A percentile compares a stretch with the other conserved stretches of the same genome.
Conservation (phyloP, 2,888 invertebrate genomes). For the Aporophyla lueneburgensis region DNA sequence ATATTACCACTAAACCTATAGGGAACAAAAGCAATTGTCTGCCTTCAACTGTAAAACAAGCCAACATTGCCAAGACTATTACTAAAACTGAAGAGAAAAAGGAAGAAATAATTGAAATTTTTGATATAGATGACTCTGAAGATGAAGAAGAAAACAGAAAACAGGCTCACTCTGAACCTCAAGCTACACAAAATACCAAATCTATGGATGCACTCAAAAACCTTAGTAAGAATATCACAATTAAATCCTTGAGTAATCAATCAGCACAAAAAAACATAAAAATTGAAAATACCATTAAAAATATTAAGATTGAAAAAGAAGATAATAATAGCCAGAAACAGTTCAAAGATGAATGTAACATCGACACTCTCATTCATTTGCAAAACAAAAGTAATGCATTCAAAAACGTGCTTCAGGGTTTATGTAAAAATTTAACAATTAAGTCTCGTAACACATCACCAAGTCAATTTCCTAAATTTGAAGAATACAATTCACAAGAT, state of each 20-base stretch:
- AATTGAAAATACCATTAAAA: constrained; percentile 41
- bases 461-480: constrained; percentile 62
- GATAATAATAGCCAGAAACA: constrained; percentile 53
- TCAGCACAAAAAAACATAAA: constrained; percentile 42
- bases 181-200: constrained; percentile 51
- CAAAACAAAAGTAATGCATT: constrained; percentile 65
- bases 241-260: constrained; percentile 74
- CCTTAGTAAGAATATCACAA: constrained; percentile 78
- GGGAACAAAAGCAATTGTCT: constrained; percentile 35
- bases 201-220: constrained; percentile 73
- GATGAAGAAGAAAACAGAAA: constrained; percentile 73
- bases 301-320: constrained; percentile 56
- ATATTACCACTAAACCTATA: constrained; percentile 62
- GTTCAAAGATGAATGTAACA: constrained; percentile 57
- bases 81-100: constrained; percentile 66
- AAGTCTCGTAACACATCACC: constrained; percentile 80
- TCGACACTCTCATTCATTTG: constrained; percentile 44
- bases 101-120: constrained; percentile 83
- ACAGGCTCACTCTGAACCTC: constrained; percentile 29
- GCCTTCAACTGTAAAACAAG: constrained; percentile 49
- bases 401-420: constrained; percentile 79
- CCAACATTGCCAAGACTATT: constrained; percentile 66
- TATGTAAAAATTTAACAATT: constrained; percentile 82
- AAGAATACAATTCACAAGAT: constrained; percentile 68
- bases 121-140: constrained; percentile 86